Evolutionary conservation across 2,797 vertebrate genomes (phyloP), one percentile per base, ranked within the genome.

Genomic region (Semotilus atromaculatus): DNA sequence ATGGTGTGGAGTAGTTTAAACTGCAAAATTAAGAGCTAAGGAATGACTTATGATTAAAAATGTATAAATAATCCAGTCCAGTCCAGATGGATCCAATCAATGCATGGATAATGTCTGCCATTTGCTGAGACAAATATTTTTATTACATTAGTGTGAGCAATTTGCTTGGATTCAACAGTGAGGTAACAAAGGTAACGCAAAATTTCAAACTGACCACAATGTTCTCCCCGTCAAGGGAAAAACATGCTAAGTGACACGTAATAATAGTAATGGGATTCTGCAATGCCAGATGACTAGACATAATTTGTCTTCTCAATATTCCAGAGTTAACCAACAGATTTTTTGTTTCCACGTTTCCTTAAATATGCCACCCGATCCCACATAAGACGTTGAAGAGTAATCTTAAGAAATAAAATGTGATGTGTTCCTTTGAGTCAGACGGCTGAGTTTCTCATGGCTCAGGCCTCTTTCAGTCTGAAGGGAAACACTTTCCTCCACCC

Each of bases 401-500:
- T 83, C 45, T 64, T 82, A 11, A 38, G 31, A 75, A 71, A 74
- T 51, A 14, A 82, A 74, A 34, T 9, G 31, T 14, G 48, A 70
- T 53, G 53, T 51, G 31, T 64, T 64, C 21, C 55, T 34, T 82
- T 62, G 70, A 74, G 40, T 53, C 23, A 76, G 34, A 53, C 16
- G 3, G 60, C 31, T 38, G 45, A 23, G 29, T 77, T 78, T 70
- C 82, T 78, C 74, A 71, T 66, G 36, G 64, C 51, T 43, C 34
- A 76, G 55, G 16, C 26, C 64, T 34, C 31, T 76, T 67, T 77
- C 64, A 48, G 74, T 78, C 64, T 58, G 64, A 74, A 66, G 43
- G 58, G 31, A 82, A 82, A 48, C 40, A 55, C 36, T 77, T 84
- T 84, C 64, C 74, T 84, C 82, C 82, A 84, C 82, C 82, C 82